Evolutionary conservation across 2,888 invertebrate genomes (phyloP), one percentile per base, ranked within the genome.

Genomic region (Iselma pallidipennis): DNA sequence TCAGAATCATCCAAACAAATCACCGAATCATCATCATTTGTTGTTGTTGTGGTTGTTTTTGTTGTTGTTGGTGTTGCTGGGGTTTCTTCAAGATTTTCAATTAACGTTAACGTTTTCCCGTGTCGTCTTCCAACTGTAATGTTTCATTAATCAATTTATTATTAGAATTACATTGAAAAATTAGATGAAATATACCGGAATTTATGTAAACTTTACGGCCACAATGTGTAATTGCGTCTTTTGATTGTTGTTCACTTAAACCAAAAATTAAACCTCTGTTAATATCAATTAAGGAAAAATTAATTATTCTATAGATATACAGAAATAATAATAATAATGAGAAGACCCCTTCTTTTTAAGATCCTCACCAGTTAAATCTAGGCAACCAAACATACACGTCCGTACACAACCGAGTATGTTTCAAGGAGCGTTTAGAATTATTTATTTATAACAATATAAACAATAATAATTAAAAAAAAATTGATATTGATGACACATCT

Each of bases 221-320:
- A 83, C 74, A 86, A 86, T 68, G 82, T 81, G 71, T 82, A 29
- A 92, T 82, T 0, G 88, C 84, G 75, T 86, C 86, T 78, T 91
- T 87, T 37, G 90, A 87, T 75, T 90, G 88, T 69, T 86, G 86
- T 75, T 88, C 88, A 53, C 86, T 89, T 3, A 92, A 79, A 2
- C 92, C 92, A 74, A 92, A 86, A 66, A 92, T 83, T 61, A 87
- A 84, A 10, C 88, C 89, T 71, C 88, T 88, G 50, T 10, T 66
- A 42, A 54, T 37, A 21, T 21, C 10, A 42, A 26, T 56, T 62
- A 66, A 68, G 66, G 60, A 62, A 62, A 61, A 63, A 57, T 10
- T 19, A 19, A 14, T 14, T 31, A 21, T 7, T 16, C 21, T 5
- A 37, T 42, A n/a, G 25, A 45, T 42, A 14, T 4, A 42, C 25